Evolutionary conservation across 2,113 vertebrate species (phyloP), one percentile per base, ranked within the genome.

Genomic region (Oplegnathus fasciatus): DNA sequence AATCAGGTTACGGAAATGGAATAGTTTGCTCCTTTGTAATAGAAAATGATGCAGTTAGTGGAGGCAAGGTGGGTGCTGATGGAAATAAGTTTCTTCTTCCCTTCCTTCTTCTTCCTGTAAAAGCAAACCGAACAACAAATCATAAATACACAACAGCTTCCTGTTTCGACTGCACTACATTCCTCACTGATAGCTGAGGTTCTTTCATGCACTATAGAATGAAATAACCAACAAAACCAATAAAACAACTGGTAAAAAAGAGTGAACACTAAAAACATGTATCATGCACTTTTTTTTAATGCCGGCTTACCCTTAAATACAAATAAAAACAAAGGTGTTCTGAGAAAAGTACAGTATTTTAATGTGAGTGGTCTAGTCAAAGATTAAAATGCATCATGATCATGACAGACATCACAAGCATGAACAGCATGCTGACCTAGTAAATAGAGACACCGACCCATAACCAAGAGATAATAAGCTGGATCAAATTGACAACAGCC

Each of bases 1-100:
- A 80, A 85, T 78, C 79, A 69, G 50, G 71, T 66, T 55, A 72
- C 46, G 15, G 78, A 75, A 85, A 87, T 73, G 76, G 60, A 72
- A 82, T 26, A 13, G 28, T 64, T 84, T 65, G 57, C 71, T 61
- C 60, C n/a, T 64, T 57, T 75, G 50, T 70, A 60, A 75, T 54
- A 61, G 80, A 55, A 80, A 80, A 80, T 67, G 26, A 80, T 48
- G 58, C 42, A n/a, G 11, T 68, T 69, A 50, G 62, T 60, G 72
- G 9, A 37, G 46, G 71, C 15, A 75, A 80, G 50, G 48, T 64
- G 37, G 62, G 17, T 30, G 44, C 60, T 55, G 76, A 66, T 58
- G 46, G 48, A 89, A 76, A 80, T 42, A 64, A 34, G 64, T 34
- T 71, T 55, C 20, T 24, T 58, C 34, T 28, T 60, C 20, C 37